Evolutionary conservation across 1,140 invertebrate genomes (phyloP).

Genomic region (Pseudomyrmex gracilis): DNA sequence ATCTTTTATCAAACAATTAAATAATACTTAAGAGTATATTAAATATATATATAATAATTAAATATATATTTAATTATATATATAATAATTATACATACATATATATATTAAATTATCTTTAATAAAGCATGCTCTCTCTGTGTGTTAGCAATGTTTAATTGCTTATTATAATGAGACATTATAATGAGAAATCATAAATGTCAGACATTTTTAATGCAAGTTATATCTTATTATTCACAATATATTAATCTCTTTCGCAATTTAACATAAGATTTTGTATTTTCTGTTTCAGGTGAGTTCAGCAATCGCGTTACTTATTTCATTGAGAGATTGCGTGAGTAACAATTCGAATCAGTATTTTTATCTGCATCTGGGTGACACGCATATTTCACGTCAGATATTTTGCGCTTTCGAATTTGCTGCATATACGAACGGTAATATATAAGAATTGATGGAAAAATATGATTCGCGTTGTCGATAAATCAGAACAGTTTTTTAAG

Average conservation of each 20-base stretch:
- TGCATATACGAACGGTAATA: conserved; percentile 4
- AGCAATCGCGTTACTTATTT: conserved; percentile 11
- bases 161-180: no score
- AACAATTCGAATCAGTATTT: conserved; percentile 33
- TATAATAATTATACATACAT: no score
- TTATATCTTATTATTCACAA: not conserved
- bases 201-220: no score
- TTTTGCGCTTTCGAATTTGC: conserved; percentile 14
- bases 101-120: no score
- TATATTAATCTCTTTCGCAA: conserved; percentile 1
- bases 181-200: no score
- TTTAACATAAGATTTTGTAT: conserved; percentile 2
- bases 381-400: conserved; percentile 28
- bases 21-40: not conserved
- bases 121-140: no score
- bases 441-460: conserved; percentile 9
- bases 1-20: not conserved
- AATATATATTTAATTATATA: not conserved
- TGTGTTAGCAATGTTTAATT: no score
- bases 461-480: not conserved
- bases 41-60: conserved; percentile 4
- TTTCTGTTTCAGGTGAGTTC: conserved; percentile 33
- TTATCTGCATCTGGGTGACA: conserved; percentile 13
- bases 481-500: conserved; percentile 36
- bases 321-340: conserved; percentile 17